phyloP scores from a whole-genome alignment of 2,888 invertebrate genomes.

The Lathronympha strigana region DNA sequence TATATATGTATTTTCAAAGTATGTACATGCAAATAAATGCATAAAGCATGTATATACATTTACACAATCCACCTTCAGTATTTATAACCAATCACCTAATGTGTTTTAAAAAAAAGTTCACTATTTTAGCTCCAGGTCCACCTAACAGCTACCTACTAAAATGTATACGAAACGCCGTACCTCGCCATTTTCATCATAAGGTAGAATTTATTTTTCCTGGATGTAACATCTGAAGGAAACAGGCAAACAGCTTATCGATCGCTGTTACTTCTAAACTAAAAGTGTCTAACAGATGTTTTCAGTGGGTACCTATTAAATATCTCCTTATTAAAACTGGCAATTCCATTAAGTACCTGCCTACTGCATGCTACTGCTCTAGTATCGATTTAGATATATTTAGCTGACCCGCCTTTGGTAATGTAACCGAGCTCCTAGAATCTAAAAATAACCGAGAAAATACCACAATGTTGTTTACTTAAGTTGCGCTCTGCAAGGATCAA shows the following conservation, averaged over 20 bases:
- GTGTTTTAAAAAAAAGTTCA: background rate
- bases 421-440: conserved; percentile 1
- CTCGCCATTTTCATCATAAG: background rate
- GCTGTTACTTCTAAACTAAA: background rate
- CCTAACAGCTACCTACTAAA: background rate
- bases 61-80: too few relatives aligned
- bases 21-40: too few relatives aligned
- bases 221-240: background rate
- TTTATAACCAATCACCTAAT: background rate
- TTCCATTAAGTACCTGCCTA: background rate
- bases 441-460: conserved; percentile 14
- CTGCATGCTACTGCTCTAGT: background rate
- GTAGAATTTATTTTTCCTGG: background rate
- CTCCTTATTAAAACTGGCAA: background rate
- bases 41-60: too few relatives aligned
- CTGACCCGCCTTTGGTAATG: background rate
- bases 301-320: too few relatives aligned
- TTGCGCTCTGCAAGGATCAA: background rate
- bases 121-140: background rate
- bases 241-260: too few relatives aligned
- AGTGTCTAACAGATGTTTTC: background rate
- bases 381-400: conserved; percentile 23
- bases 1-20: too few relatives aligned
- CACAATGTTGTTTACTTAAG: background rate
- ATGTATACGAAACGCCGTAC: background rate